These are phyloP conservation scores for Xenus cinereus DNA, from an alignment of 2,113 vertebrate genomes.

Conservation along the genomic window DNA sequence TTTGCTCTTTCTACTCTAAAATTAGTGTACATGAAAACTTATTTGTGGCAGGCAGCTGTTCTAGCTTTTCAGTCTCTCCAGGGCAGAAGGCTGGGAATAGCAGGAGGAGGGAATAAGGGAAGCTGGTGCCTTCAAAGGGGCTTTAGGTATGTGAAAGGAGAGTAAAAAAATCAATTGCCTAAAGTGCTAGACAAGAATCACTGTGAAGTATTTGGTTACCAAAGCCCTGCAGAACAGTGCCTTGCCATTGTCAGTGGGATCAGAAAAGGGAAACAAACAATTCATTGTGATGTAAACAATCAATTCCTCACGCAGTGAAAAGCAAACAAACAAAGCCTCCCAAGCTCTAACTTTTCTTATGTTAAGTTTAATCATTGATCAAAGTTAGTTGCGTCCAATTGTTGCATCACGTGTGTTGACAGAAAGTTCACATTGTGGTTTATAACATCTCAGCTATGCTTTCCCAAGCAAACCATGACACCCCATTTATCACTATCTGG, in stretches of 20 bases:
- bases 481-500: constrained; percentile 73
- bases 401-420: constrained; percentile 23
- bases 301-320: constrained; percentile 60
- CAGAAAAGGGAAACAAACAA: not conserved
- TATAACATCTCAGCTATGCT: not conserved
- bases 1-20: constrained; percentile 38
- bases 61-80: not conserved
- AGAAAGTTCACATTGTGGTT: constrained; percentile 41
- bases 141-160: constrained; percentile 17
- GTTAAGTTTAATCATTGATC: constrained; percentile 79
- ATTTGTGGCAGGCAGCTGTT: constrained; percentile 53
- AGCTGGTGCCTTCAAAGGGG: not conserved
- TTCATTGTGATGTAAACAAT: constrained; percentile 1
- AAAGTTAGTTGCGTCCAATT: not conserved
- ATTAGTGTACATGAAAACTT: constrained; percentile 10
- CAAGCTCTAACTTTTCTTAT: constrained; percentile 47
- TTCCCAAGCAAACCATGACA: constrained; percentile 45
- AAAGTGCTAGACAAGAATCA: not conserved
- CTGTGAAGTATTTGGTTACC: not conserved
- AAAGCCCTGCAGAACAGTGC: not conserved
- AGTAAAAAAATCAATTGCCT: not conserved
- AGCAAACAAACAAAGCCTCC: not conserved
- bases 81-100: not conserved
- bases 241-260: not conserved
- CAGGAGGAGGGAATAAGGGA: not conserved